Evolutionary conservation across 2,888 invertebrate genomes (phyloP).

Genomic region (Ethmia dodecea): DNA sequence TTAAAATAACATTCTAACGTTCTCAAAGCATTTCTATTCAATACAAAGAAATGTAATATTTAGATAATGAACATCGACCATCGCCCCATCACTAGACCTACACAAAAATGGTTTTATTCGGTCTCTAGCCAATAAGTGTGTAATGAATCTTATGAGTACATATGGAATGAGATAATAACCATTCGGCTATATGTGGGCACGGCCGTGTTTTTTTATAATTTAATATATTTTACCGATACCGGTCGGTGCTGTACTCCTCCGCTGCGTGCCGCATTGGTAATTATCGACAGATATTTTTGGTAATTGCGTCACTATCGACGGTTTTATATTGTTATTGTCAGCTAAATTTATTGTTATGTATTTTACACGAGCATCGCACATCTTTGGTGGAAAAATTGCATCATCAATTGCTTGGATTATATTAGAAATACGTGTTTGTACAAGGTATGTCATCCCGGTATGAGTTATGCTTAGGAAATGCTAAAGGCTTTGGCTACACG

Average conservation of each 20-base stretch:
- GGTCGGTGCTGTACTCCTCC: too few relatives aligned
- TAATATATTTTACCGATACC: constrained; percentile 61
- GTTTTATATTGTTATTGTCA: background rate
- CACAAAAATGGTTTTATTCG: constrained; percentile 68
- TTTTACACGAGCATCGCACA: too few relatives aligned
- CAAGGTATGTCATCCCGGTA: too few relatives aligned
- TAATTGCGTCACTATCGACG: constrained; percentile 23
- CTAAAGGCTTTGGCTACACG: too few relatives aligned
- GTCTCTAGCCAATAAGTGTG: constrained; percentile 68
- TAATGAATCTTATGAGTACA: constrained; percentile 72
- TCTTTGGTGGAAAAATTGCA: too few relatives aligned
- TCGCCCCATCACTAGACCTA: constrained; percentile 36
- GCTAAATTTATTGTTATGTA: too few relatives aligned
- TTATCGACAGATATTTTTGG: constrained; percentile 24
- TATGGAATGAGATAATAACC: constrained; percentile 60
- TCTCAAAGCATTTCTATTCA: too few relatives aligned
- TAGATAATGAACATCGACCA: constrained; percentile 13
- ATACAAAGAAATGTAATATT: background rate
- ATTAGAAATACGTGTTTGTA: too few relatives aligned
- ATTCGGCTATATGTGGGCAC: constrained; percentile 62
- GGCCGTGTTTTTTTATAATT: constrained; percentile 52
- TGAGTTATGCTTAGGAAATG: too few relatives aligned
- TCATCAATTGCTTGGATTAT: too few relatives aligned
- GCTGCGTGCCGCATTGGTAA: constrained; percentile 40
- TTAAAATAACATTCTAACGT: too few relatives aligned